Evolutionary conservation across 2,113 vertebrate genomes (phyloP).

Genomic region (Chaenocephalus aceratus): DNA sequence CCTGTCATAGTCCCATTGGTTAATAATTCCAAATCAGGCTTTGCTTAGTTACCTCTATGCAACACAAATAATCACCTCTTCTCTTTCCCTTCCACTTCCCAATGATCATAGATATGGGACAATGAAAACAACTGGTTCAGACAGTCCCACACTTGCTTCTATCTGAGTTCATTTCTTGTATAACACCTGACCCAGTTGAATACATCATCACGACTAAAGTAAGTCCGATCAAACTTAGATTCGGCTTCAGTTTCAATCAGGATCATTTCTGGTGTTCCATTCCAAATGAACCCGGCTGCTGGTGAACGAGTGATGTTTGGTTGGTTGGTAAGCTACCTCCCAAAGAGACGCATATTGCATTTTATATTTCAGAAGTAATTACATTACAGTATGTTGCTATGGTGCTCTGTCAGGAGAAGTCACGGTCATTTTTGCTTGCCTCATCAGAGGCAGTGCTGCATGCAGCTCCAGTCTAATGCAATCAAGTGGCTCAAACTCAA

Average conservation of each 20-base stretch:
- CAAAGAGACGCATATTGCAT: slow-evolving; percentile 74
- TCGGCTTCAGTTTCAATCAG: slow-evolving; percentile 75
- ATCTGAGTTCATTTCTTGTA: slow-evolving; percentile 58
- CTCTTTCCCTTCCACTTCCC: slow-evolving; percentile 18
- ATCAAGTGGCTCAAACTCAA: slow-evolving; percentile 77
- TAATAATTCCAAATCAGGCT: slow-evolving; percentile 45
- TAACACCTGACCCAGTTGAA: slow-evolving; percentile 70
- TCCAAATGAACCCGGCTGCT: slow-evolving; percentile 16
- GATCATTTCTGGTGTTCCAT: slow-evolving; percentile 54
- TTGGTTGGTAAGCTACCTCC: slow-evolving; percentile 66
- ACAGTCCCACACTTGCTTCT: slow-evolving; percentile 47
- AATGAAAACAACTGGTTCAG: slow-evolving; percentile 64
- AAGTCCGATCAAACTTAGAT: slow-evolving; percentile 70
- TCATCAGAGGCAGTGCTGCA: slow-evolving; percentile 67
- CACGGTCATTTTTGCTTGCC: slow-evolving; percentile 72
- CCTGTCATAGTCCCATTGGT: slow-evolving; percentile 43
- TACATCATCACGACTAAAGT: slow-evolving; percentile 64
- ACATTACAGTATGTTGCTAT: slow-evolving; percentile 73
- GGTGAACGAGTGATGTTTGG: slow-evolving; percentile 55
- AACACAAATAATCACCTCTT: slow-evolving; percentile 54
- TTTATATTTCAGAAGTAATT: slow-evolving; percentile 84
- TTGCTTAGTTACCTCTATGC: slow-evolving; percentile 32
- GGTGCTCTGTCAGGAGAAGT: slow-evolving; percentile 77
- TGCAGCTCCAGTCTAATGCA: slow-evolving; percentile 78
- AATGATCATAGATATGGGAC: slow-evolving; percentile 51